These are phyloP conservation scores for Margarornis squamiger DNA, from an alignment of 2,797 vertebrate species.

Conservation along the genomic window DNA sequence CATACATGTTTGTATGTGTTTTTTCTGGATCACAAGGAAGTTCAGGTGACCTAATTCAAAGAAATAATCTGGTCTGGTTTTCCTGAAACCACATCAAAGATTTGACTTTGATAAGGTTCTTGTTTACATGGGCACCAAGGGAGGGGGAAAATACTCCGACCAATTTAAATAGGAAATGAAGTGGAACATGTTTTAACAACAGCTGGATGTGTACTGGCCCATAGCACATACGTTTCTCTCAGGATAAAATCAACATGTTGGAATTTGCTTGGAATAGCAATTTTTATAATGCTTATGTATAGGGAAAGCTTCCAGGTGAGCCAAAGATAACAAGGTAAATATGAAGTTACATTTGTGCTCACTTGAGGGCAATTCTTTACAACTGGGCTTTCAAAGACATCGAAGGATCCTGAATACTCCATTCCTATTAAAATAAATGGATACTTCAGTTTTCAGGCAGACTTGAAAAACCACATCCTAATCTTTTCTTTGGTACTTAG, in stretches of 20 bases:
- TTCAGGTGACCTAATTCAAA: neutral
- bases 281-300: neutral
- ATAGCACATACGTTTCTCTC: neutral
- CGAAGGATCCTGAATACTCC: neutral
- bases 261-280: neutral
- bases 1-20: neutral
- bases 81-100: neutral
- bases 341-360: slow-evolving; percentile 7
- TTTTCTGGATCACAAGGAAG: neutral
- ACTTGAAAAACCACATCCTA: neutral
- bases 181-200: neutral
- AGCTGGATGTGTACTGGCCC: neutral
- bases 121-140: neutral
- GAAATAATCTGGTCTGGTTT: neutral
- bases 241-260: neutral
- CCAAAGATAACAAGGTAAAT: slow-evolving; percentile 44
- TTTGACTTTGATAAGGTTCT: neutral
- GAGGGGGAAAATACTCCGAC: neutral
- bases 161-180: neutral
- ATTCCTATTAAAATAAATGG: slow-evolving; percentile 18
- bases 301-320: slow-evolving; percentile 11
- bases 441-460: neutral
- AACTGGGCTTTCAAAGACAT: neutral
- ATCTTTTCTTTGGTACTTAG: neutral
- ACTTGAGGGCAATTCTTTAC: slow-evolving; percentile 4